A percentile compares a stretch with the other conserved stretches of the same genome.
Evolutionary conservation across 2,888 invertebrate species (phyloP).

Genomic region (Plebejus argus): DNA sequence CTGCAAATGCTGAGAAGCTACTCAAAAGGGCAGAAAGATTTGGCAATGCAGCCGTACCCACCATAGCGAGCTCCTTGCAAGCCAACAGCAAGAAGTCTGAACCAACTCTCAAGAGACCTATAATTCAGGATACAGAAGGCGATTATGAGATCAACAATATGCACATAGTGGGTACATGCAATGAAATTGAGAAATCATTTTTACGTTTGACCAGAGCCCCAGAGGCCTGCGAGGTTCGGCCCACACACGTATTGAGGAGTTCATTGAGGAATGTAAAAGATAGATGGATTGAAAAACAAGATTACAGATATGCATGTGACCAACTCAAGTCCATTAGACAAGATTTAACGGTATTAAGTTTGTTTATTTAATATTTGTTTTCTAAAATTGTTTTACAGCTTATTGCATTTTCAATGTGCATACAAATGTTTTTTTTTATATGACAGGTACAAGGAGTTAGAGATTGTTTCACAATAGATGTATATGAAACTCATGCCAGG

Average conservation of each 20-base stretch:
- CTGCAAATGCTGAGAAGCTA: slow-evolving; percentile 88
- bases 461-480: slow-evolving; percentile 96
- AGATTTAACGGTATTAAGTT: slow-evolving; percentile 93
- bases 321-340: slow-evolving; percentile 99
- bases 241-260: slow-evolving; percentile 90
- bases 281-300: slow-evolving; percentile 93
- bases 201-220: slow-evolving; percentile 98
- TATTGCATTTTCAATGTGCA: not conserved
- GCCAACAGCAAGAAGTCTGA: slow-evolving; percentile 59
- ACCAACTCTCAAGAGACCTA: slow-evolving; percentile 56
- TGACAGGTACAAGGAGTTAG: slow-evolving; percentile 96
- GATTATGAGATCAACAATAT: slow-evolving; percentile 92
- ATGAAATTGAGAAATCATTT: slow-evolving; percentile 97
- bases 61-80: slow-evolving; percentile 73
- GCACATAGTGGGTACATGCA: slow-evolving; percentile 96
- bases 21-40: slow-evolving; percentile 96
- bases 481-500: slow-evolving; percentile 99
- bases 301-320: slow-evolving; percentile 98
- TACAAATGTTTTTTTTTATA: slow-evolving; percentile 33
- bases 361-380: not conserved
- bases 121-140: slow-evolving; percentile 82
- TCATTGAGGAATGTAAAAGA: slow-evolving; percentile 95
- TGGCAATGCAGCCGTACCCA: slow-evolving; percentile 76
- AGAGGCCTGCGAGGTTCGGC: slow-evolving; percentile 94
- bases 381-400: not conserved